These are phyloP conservation scores for Sabellastarte sp. DNA, from an alignment of 2,888 invertebrate species.

Conservation along the genomic window DNA sequence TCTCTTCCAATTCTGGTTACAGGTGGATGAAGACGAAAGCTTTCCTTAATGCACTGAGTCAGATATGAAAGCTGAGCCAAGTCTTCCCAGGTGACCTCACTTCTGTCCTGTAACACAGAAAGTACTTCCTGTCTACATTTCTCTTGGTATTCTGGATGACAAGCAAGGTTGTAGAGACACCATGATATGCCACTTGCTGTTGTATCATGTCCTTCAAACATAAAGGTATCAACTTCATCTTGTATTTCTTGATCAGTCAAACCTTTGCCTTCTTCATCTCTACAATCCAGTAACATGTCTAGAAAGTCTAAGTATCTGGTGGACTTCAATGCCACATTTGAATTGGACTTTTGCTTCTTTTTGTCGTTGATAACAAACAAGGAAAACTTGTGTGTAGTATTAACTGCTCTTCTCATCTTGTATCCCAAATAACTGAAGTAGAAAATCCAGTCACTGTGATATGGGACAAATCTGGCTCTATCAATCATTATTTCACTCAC, in stretches of 20 bases:
- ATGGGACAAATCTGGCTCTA: not conserved
- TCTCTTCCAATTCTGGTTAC: not conserved
- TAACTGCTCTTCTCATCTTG: too few relatives aligned
- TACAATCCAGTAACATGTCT: slow-evolving; percentile 8
- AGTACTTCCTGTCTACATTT: not conserved
- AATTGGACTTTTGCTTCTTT: too few relatives aligned
- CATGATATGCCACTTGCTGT: slow-evolving; percentile 11
- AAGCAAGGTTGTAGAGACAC: not conserved
- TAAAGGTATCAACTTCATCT: slow-evolving; percentile 11
- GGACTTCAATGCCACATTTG: too few relatives aligned
- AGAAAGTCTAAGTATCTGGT: slow-evolving; percentile 7
- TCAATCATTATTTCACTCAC: too few relatives aligned
- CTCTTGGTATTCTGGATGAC: not conserved
- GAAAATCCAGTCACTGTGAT: too few relatives aligned
- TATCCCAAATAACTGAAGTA: too few relatives aligned
- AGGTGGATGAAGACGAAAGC: not conserved
- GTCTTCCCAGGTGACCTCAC: not conserved
- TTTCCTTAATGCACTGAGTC: not conserved
- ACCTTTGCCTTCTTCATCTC: slow-evolving; percentile 1
- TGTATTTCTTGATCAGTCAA: slow-evolving; percentile 7
- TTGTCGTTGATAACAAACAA: too few relatives aligned
- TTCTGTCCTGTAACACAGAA: not conserved
- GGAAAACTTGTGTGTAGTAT: too few relatives aligned
- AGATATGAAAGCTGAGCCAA: not conserved
- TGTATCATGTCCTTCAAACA: slow-evolving; percentile 15